Percentiles rank a stretch among this genome's conserved stretches.
These are phyloP conservation scores for Noturus placidus DNA, from an alignment of 2,113 vertebrate species.

Conservation along the genomic window DNA sequence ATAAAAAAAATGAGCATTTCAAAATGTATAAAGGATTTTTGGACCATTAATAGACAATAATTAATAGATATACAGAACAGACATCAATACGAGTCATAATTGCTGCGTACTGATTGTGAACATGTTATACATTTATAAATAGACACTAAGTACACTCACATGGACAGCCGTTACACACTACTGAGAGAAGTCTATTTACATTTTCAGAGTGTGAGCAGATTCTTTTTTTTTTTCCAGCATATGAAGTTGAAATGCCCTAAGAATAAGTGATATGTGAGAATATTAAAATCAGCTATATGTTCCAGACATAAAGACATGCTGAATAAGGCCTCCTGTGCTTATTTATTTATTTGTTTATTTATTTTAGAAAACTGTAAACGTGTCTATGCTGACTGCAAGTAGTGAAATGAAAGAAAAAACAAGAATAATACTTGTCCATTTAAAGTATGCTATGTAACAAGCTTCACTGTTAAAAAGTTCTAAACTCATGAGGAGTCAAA, in stretches of 20 bases:
- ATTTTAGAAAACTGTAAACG: constrained; percentile 26
- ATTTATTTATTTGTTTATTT: not conserved
- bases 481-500: not conserved
- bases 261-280: constrained; percentile 12
- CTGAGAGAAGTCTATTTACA: constrained; percentile 44
- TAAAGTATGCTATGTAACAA: not conserved
- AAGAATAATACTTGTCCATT: not conserved
- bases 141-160: constrained; percentile 45
- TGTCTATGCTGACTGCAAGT: not conserved
- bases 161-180: constrained; percentile 13
- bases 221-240: constrained; percentile 70
- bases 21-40: not conserved
- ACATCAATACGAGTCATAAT: not conserved
- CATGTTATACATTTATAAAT: constrained; percentile 43
- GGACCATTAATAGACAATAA: not conserved
- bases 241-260: constrained; percentile 54
- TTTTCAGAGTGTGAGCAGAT: constrained; percentile 43
- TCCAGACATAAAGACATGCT: constrained; percentile 54
- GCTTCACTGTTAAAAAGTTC: not conserved
- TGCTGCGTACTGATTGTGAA: constrained; percentile 18
- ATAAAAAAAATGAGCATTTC: not conserved
- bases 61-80: constrained; percentile 10
- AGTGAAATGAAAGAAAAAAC: not conserved
- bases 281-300: constrained; percentile 42
- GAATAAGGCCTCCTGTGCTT: constrained; percentile 23